Evolutionary conservation across 2,888 invertebrate genomes (phyloP), one percentile per base, ranked within the genome.

Genomic region (Labia minor): DNA sequence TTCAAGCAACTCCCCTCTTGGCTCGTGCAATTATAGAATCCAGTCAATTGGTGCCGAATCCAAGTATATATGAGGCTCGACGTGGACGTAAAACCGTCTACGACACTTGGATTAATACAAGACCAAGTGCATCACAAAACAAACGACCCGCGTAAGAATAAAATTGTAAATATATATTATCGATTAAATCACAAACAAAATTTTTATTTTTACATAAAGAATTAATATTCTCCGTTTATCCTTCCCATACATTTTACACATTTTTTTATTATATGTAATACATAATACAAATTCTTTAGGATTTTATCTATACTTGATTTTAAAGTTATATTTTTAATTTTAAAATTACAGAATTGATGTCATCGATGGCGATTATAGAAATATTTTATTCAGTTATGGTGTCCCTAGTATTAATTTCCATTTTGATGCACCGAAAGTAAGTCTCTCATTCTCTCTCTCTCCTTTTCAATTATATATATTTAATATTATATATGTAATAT

Each of bases 81-180:
- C 49, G n/a, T 10, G 49, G 49, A 49, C 49, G n/a, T 4, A 49
- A 49, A 49, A 49, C 49, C 3, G 49, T 49, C 2, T 49, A 8
- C 14, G 49, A 49, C 14, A 49, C 49, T 49, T 49, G 49, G 49
- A 4, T 49, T 49, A 4, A 14, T 14, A 49, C 49, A n/a, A 4
- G 49, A 4, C 49, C 49, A 14, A 49, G 49, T 14, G 3, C 49
- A 49, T 8, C 49, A 16, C 49, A 49, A 49, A 49, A 4, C 3
- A 49, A 49, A 49, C 49, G 49, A 49, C 49, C 49, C 49, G 49
- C 49, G 49, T 49, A 49, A 49, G 49, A 49, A 49, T 14, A 49
- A 49, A 16, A 49, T 26, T 26, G 26, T 26, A 26, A 26, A 26
- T 26, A 26, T 8, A 26, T n/a, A 26, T 26, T 26, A 26, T 26